Evolutionary conservation across 2,113 vertebrate genomes (phyloP).

Genomic region (Ophthalmolycus amberensis): DNA sequence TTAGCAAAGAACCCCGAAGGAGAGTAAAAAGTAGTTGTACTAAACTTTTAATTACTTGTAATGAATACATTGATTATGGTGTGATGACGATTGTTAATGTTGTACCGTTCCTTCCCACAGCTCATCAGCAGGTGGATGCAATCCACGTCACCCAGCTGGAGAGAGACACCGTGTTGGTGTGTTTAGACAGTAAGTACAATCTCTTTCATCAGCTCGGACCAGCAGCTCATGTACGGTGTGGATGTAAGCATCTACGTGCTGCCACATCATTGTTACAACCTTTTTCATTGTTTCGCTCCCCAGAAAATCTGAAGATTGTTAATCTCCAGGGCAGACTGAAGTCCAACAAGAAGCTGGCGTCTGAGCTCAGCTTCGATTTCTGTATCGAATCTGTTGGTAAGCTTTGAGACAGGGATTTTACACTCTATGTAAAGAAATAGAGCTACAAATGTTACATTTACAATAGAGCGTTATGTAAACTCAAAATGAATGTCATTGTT

Average conservation of each 20-base stretch:
- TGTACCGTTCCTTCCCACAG: conserved; percentile 66
- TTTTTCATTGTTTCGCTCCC: conserved; percentile 6
- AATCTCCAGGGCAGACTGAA: conserved; percentile 97
- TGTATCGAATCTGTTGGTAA: conserved; percentile 96
- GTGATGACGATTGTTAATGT: neutral
- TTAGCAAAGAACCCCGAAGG: neutral
- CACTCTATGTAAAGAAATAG: neutral
- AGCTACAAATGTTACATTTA: neutral
- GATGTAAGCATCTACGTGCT: neutral
- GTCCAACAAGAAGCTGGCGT: conserved; percentile 97
- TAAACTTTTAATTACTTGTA: neutral
- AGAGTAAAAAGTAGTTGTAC: neutral
- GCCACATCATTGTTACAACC: neutral
- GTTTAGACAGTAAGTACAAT: conserved; percentile 93
- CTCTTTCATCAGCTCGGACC: neutral
- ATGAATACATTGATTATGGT: neutral
- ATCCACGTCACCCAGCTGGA: conserved; percentile 98
- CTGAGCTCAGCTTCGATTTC: conserved; percentile 98
- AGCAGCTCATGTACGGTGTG: neutral
- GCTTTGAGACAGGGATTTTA: conserved; percentile 43
- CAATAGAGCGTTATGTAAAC: neutral
- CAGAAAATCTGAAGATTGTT: conserved; percentile 98
- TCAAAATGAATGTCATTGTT: neutral
- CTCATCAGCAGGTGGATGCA: conserved; percentile 91
- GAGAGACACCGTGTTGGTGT: conserved; percentile 97